Base-by-base conservation (phyloP, 2,888 invertebrate genomes). In the Philereme transversata region DNA sequence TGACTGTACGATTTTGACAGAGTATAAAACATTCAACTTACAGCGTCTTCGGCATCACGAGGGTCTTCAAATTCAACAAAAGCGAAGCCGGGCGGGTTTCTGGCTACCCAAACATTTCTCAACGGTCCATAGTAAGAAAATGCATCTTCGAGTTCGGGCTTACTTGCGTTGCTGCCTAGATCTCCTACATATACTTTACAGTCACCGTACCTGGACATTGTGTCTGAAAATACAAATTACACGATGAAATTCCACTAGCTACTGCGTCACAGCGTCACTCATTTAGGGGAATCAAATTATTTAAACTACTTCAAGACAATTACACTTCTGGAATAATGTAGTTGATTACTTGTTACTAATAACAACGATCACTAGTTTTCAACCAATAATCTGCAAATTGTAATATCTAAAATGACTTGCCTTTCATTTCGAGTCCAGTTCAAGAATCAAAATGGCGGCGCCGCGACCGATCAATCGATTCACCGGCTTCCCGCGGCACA, bases 161-260 rank as follows among this genome's bases (percentile, higher is more conserved):
- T 98, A 64, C 97, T 97, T 40, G 98, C 98, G 77, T 95, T 96
- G 79, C 95, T 96, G 50, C 98, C 98, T 80, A 99, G 94, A 92
- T 99, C 98, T 56, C 99, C 99, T 34, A 99, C 98, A 87, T 99
- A 99, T 50, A 99, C 97, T 89, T 99, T 99, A 81, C 98, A 97
- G 89, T 98, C 98, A 70, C 96, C 95, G 81, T 96, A 95, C 61
- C 96, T 94, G 70, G 96, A 96, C 95, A 96, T 96, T 82, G 88
- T 88, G 64, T 65, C 70, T 70, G 68, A 65, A 70, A 70, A 44
- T 51, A 51, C 44, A 51, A 58, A 41, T 55, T 55, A 51, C 46
- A 63, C 10, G 22, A 7, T 43, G 11, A 48, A 51, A 54, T 36
- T 44, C 11, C 22, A 45, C 44, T 36, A 52, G 38, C 4, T 54